phyloP scores from a whole-genome alignment of 2,888 invertebrate species.

The Beris chalybata region DNA sequence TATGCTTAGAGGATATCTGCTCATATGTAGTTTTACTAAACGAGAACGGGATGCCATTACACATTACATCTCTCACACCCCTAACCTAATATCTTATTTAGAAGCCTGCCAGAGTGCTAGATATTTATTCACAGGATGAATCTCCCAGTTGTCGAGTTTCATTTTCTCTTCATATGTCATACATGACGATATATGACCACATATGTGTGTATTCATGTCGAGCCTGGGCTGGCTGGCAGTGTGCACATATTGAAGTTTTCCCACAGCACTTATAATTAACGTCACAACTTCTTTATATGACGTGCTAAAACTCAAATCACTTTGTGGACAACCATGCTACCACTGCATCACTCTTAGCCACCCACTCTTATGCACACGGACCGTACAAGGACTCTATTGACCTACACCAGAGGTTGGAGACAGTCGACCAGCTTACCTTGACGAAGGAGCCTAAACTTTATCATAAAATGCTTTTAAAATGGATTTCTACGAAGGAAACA shows the following conservation, averaged over 20 bases:
- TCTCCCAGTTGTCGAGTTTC: slow-evolving; percentile 27
- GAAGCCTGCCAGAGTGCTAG: slow-evolving; percentile 29
- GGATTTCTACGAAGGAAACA: no score
- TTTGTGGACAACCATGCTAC: slow-evolving; percentile 2
- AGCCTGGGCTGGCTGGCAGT: no score
- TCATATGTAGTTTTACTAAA: no score
- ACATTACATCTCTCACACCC: slow-evolving; percentile 14
- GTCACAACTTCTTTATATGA: slow-evolving; percentile 24
- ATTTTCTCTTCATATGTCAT: slow-evolving; percentile 30
- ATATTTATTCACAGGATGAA: slow-evolving; percentile 29
- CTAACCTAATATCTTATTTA: slow-evolving; percentile 28
- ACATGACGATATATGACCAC: slow-evolving; percentile 13
- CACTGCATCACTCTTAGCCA: no score
- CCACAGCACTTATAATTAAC: slow-evolving; percentile 25
- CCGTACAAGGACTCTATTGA: no score
- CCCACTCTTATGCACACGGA: no score
- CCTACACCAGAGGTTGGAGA: no score
- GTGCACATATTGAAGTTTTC: slow-evolving; percentile 13
- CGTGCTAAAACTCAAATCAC: slow-evolving; percentile 22
- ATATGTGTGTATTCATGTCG: no score
- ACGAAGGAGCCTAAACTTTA: no score
- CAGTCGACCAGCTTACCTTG: no score
- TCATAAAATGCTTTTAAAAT: no score
- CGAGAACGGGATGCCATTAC: background rate
- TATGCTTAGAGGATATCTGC: no score